Percentiles rank a stretch among this genome's conserved stretches.
phyloP scores from a whole-genome alignment of 2,113 vertebrate species.

The Chroicocephalus ridibundus region DNA sequence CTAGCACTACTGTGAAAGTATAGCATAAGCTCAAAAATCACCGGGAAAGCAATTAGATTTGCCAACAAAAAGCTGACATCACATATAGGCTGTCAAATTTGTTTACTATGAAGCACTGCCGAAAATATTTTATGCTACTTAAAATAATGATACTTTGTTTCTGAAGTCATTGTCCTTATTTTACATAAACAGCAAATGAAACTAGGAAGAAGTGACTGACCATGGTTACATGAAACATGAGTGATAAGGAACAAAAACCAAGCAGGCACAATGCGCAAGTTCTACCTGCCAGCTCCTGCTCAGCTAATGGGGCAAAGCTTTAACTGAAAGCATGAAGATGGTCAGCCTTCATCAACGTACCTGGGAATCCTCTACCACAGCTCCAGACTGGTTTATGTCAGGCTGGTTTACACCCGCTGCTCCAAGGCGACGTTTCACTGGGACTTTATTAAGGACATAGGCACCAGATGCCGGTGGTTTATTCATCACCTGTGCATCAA shows the following conservation, averaged over 20 bases:
- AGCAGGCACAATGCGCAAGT: neutral
- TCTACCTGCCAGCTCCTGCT: neutral
- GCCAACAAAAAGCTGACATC: neutral
- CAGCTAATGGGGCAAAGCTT: neutral
- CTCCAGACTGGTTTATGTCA: slow-evolving; percentile 74
- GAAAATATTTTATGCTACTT: neutral
- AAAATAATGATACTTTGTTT: neutral
- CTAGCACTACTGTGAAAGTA: neutral
- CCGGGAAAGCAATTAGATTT: neutral
- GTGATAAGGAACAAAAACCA: neutral
- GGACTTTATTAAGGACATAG: slow-evolving; percentile 91
- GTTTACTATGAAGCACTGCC: neutral
- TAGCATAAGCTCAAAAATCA: neutral
- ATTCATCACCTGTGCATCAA: slow-evolving; percentile 76
- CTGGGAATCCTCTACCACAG: slow-evolving; percentile 73
- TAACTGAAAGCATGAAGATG: rapidly evolving
- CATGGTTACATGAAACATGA: rapidly evolving
- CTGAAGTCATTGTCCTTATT: neutral
- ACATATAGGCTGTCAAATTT: neutral
- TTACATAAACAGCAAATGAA: neutral
- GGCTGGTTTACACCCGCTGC: slow-evolving; percentile 66
- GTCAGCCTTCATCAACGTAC: slow-evolving; percentile 60
- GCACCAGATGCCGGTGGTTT: slow-evolving; percentile 85
- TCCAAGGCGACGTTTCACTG: slow-evolving; percentile 85
- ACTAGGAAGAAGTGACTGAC: neutral